Conservation (phyloP, 2,113 vertebrate species). For the Capreolus pygargus region DNA sequence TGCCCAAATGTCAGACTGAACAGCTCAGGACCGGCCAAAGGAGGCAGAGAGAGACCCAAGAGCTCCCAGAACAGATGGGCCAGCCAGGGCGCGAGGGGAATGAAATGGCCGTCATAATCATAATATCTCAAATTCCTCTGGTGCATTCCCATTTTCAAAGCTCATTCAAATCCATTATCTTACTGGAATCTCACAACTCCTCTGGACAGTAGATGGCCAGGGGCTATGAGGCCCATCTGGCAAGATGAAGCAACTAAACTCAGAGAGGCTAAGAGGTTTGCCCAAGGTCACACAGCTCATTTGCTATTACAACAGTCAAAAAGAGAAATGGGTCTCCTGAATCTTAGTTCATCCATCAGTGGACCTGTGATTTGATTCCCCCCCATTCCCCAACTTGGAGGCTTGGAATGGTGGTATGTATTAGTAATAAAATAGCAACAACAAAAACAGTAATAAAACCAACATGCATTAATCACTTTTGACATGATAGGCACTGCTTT, state of each 20-base stretch:
- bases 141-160: neutral
- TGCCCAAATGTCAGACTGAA: conserved; percentile 46
- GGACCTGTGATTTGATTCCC: neutral
- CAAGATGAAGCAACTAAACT: neutral
- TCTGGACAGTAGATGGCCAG: neutral
- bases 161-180: conserved; percentile 54
- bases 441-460: neutral
- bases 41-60: conserved; percentile 3
- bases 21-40: conserved; percentile 56
- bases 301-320: neutral
- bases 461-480: neutral
- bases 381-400: neutral
- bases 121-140: conserved; percentile 60
- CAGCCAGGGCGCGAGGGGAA: neutral
- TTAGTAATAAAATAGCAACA: neutral
- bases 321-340: neutral
- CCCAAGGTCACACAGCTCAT: conserved; percentile 61
- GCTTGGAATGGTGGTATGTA: neutral
- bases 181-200: conserved; percentile 33
- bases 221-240: conserved; percentile 47
- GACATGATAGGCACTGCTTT: neutral
- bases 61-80: conserved; percentile 67
- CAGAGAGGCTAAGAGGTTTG: conserved; percentile 57
- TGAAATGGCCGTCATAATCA: neutral
- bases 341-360: neutral